A percentile compares a stretch with the other conserved stretches of the same genome.
phyloP scores from a whole-genome alignment of 2,797 vertebrate genomes.

The Sebastes trivittatus region DNA sequence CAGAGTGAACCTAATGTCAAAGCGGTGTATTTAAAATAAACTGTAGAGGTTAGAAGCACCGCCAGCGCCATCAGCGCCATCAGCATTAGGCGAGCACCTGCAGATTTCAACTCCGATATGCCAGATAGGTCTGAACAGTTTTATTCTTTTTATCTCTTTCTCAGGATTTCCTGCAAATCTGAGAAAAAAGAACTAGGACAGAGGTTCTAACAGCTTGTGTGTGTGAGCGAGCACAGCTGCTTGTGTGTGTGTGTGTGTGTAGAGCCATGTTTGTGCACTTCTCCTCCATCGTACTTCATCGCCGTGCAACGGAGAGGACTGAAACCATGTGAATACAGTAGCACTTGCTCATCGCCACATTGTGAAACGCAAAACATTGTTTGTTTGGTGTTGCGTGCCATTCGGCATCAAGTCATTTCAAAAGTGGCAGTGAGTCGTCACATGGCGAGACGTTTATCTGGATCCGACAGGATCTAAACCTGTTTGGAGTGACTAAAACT shows the following conservation, averaged over 20 bases:
- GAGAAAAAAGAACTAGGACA: conserved; percentile 59
- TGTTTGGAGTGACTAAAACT: conserved; percentile 20
- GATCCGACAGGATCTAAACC: conserved; percentile 1
- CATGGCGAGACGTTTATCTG: neutral
- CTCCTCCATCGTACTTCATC: neutral
- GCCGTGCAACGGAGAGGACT: neutral
- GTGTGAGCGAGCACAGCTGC: conserved; percentile 3
- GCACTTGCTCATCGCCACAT: neutral
- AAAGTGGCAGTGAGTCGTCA: neutral
- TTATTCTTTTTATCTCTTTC: conserved; percentile 51
- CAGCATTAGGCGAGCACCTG: conserved; percentile 57
- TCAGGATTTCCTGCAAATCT: conserved; percentile 72
- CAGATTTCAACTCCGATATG: conserved; percentile 42
- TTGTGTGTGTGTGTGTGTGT: neutral
- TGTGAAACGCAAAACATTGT: conserved; percentile 21
- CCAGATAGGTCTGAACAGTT: conserved; percentile 33
- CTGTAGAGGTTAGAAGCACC: conserved; percentile 33
- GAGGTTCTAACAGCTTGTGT: conserved; percentile 22
- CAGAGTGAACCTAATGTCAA: conserved; percentile 7
- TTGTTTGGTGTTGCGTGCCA: neutral
- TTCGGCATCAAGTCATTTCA: conserved; percentile 1
- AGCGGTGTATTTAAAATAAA: conserved; percentile 47
- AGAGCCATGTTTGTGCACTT: conserved; percentile 19
- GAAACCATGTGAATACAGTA: conserved; percentile 15
- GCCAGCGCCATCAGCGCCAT: conserved; percentile 3